Evolutionary conservation across 2,888 invertebrate genomes (phyloP).

Genomic region (Craniophora ligustri): DNA sequence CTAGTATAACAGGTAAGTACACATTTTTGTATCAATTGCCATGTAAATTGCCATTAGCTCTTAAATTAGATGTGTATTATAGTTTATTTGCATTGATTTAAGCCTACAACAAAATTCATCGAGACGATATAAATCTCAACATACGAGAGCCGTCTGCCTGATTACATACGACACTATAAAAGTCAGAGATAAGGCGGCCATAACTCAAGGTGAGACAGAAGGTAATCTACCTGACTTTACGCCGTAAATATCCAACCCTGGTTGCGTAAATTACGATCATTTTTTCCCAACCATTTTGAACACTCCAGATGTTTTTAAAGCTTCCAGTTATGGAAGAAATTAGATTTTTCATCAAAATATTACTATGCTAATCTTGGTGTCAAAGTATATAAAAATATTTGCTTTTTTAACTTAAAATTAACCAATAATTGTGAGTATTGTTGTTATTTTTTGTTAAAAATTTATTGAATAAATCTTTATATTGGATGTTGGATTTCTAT

Average conservation of each 20-base stretch:
- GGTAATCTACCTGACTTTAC: conserved; percentile 53
- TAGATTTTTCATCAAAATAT: conserved; percentile 23
- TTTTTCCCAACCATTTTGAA: conserved; percentile 9
- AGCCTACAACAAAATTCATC: neutral
- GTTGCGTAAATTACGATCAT: conserved; percentile 37
- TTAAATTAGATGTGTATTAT: too few relatives aligned
- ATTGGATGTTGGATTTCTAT: too few relatives aligned
- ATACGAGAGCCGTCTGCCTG: conserved; percentile 31
- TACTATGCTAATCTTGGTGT: conserved; percentile 22
- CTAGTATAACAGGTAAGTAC: too few relatives aligned
- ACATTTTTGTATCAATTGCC: too few relatives aligned
- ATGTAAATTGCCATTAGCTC: too few relatives aligned
- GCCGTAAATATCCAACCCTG: conserved; percentile 51
- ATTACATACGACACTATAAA: conserved; percentile 58
- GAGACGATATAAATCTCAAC: conserved; percentile 23
- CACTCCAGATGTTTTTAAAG: conserved; percentile 34
- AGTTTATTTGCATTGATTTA: too few relatives aligned
- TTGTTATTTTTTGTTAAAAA: too few relatives aligned
- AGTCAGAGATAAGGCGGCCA: conserved; percentile 55
- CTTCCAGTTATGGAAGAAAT: conserved; percentile 35
- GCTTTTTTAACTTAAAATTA: too few relatives aligned
- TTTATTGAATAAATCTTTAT: too few relatives aligned
- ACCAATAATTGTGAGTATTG: too few relatives aligned
- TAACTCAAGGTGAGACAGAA: conserved; percentile 58
- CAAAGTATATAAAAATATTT: conserved; percentile 15